Conservation (phyloP, 2,797 vertebrate species). For the Scolopax rusticola region DNA sequence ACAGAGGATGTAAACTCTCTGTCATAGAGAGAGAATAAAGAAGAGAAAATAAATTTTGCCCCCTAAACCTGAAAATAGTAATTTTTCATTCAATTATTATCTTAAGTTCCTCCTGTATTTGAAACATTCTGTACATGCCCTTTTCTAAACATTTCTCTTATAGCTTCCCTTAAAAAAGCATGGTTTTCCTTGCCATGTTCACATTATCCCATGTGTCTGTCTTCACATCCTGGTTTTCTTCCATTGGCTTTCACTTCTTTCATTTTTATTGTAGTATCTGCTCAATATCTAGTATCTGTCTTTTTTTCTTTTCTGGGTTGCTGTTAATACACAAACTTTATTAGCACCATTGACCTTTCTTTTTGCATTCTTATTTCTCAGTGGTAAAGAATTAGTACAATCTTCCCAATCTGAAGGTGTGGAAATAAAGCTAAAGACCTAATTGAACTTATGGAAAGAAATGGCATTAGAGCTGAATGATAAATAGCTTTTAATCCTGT, state of each 20-base stretch:
- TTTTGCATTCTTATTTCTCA: neutral
- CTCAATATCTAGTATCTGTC: neutral
- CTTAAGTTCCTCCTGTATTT: neutral
- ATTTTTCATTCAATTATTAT: neutral
- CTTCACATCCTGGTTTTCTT: neutral
- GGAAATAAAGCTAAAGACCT: neutral
- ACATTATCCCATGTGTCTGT: neutral
- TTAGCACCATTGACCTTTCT: neutral
- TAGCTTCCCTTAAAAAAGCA: neutral
- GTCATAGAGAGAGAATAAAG: neutral
- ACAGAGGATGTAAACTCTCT: neutral
- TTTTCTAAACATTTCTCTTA: neutral
- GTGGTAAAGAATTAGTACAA: neutral
- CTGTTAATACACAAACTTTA: neutral
- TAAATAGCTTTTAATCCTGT: neutral
- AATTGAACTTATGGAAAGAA: neutral
- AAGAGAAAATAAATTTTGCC: neutral
- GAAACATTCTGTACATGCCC: neutral
- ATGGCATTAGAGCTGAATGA: neutral
- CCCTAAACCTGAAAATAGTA: neutral
- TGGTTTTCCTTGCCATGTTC: neutral
- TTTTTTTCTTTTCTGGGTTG: neutral
- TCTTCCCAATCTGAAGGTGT: neutral
- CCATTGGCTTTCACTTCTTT: neutral
- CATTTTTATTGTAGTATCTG: neutral